Evolutionary conservation across 2,113 vertebrate genomes (phyloP).

Genomic region (Poeciliopsis prolifica): DNA sequence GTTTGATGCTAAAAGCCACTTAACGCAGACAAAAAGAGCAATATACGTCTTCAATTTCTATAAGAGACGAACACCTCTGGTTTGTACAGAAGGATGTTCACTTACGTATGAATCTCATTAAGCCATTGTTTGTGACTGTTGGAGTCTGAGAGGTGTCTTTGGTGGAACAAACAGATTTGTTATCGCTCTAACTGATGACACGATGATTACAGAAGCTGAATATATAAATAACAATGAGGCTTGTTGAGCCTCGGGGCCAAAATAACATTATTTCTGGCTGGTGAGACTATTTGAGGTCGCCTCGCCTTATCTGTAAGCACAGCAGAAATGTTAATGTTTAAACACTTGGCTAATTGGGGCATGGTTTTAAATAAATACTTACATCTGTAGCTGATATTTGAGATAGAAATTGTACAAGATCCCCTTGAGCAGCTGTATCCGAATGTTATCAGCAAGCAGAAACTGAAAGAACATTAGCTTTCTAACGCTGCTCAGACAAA

Average conservation of each 20-base stretch:
- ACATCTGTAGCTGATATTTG: not conserved
- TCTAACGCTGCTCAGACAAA: not conserved
- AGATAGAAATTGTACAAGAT: not conserved
- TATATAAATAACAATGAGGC: constrained; percentile 5
- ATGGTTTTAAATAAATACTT: constrained; percentile 2
- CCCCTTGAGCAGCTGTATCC: not conserved
- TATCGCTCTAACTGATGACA: constrained; percentile 40
- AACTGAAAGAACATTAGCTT: not conserved
- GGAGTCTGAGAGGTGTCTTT: constrained; percentile 6
- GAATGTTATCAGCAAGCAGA: not conserved
- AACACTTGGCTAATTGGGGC: not conserved
- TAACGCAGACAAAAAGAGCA: no score
- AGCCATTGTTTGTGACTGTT: constrained; percentile 4
- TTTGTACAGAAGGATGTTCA: constrained; percentile 13
- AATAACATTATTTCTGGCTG: constrained; percentile 5
- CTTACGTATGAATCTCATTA: constrained; percentile 19
- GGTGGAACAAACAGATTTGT: constrained; percentile 15
- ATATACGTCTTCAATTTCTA: no score
- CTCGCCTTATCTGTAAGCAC: not conserved
- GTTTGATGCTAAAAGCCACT: no score
- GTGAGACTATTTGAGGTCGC: constrained; percentile 1
- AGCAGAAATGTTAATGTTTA: not conserved
- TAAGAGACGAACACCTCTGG: not conserved
- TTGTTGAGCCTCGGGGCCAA: constrained; percentile 5
- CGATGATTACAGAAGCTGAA: constrained; percentile 31